A percentile compares a stretch with the other conserved stretches of the same genome.
These are phyloP conservation scores for Dromococcyx pavoninus DNA, from an alignment of 2,797 vertebrate genomes.

Conservation along the genomic window DNA sequence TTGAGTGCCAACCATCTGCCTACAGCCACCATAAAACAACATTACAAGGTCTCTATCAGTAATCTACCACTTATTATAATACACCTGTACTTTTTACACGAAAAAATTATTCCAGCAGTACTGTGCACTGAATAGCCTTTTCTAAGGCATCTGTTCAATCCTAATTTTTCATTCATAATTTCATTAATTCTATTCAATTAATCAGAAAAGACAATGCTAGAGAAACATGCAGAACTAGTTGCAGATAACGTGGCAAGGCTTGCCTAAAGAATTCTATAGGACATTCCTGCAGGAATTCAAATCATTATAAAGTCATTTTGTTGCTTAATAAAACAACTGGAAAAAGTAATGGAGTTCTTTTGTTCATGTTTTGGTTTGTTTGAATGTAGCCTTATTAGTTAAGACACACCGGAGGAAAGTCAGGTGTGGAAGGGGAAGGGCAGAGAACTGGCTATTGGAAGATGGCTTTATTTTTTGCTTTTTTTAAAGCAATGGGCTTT, in stretches of 20 bases:
- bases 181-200: background rate
- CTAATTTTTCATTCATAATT: background rate
- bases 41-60: background rate
- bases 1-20: slow-evolving; percentile 59
- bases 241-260: background rate
- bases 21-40: slow-evolving; percentile 16
- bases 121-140: background rate
- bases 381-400: background rate
- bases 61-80: background rate
- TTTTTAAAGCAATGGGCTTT: background rate
- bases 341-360: background rate
- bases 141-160: background rate
- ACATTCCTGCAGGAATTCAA: slow-evolving; percentile 23
- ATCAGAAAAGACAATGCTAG: background rate
- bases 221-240: background rate
- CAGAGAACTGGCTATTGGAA: background rate
- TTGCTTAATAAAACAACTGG: background rate
- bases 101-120: background rate
- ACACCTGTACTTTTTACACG: background rate
- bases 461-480: background rate
- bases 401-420: background rate
- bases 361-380: background rate
- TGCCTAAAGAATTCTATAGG: background rate
- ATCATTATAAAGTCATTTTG: background rate
- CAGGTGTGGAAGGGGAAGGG: background rate